Percentiles rank a stretch among this genome's conserved stretches.
Evolutionary conservation across 2,113 vertebrate genomes (phyloP).

Genomic region (Crotalus helleri): DNA sequence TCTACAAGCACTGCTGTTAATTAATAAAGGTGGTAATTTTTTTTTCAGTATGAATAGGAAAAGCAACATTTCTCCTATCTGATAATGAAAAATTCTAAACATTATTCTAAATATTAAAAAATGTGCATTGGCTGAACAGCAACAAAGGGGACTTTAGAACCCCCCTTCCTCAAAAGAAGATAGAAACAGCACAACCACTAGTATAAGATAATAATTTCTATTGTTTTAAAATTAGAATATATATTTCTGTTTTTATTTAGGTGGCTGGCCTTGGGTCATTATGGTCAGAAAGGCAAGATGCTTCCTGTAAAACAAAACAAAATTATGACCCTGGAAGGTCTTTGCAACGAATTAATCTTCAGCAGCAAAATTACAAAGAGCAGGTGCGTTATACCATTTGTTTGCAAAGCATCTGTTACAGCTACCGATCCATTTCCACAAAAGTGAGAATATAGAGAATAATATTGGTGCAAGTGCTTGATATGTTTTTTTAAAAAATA

Average conservation of each 20-base stretch:
- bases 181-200: neutral
- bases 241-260: neutral
- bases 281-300: neutral
- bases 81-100: no score
- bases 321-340: neutral
- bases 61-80: no score
- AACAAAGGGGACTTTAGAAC: no score
- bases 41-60: no score
- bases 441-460: no score
- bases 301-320: neutral
- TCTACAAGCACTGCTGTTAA: no score
- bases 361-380: neutral
- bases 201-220: neutral
- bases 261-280: neutral
- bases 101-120: no score
- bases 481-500: no score
- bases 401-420: neutral
- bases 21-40: no score
- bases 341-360: neutral
- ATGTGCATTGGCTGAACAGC: no score
- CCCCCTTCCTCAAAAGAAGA: neutral
- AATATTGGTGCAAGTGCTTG: no score
- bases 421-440: no score
- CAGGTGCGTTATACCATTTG: neutral
- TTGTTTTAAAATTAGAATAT: neutral